Base-by-base conservation (phyloP, 2,797 vertebrate genomes). In the Melanotaenia maccullochi region DNA sequence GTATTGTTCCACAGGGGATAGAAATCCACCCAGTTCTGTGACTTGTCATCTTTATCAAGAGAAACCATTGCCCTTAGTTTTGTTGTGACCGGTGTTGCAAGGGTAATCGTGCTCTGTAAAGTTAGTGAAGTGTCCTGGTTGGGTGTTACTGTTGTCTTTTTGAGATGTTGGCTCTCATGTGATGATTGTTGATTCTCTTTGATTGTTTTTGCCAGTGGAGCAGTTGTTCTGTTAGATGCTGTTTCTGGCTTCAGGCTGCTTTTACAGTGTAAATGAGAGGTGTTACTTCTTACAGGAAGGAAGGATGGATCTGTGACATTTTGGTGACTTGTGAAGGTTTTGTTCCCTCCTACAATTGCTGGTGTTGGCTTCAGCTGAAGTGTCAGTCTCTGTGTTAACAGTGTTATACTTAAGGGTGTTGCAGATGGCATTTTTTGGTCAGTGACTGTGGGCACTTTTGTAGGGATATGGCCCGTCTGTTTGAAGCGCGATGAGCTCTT, bases 211-310 rank as follows among this genome's bases (percentile, higher is more conserved):
- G 69, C 52, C 9, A 30, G 49, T 22, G 20, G 25, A 49, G 54
- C 63, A 47, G 65, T 59, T 68, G 65, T 54, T 33, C 5, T 30
- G 18, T 35, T 14, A 47, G 62, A 44, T 54, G 54, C 38, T 0
- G 7, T 32, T 30, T 72, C 74, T 40, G 40, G 60, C 25, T 82
- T 28, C 0, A 3, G 33, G 70, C 85, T 85, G 5, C 4, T 60
- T 81, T 79, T 67, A 62, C 85, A 86, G 9, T 16, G 67, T 36
- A 58, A 35, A 40, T 32, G 64, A 67, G 82, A 73, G 20, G 56
- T 36, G 35, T 82, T 57, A 3, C 58, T 79, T 60, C 66, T 87
- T 36, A 62, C 33, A 32, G 25, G 33, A 3, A 30, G 28, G 28
- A 30, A 2, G 25, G 60, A 9, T 68, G 22, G 66, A 59, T 38